Evolutionary conservation across 2,113 vertebrate species (phyloP), one percentile per base, ranked within the genome.

Genomic region (Ardeotis arabs): DNA sequence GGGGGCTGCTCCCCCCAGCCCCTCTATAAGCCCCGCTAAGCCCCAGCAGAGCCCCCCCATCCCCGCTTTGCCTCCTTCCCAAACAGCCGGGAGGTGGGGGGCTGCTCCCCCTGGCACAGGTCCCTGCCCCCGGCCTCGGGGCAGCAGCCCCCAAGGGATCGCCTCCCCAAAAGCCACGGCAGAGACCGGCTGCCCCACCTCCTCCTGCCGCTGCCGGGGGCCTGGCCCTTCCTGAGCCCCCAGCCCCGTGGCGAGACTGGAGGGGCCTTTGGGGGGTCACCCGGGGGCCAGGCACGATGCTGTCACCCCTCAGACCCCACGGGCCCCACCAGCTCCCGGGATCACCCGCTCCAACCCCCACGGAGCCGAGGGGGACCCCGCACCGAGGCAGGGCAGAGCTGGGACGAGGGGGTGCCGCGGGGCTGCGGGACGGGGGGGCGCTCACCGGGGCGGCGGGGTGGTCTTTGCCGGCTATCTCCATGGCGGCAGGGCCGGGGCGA

Each of bases 361-460:
- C 2, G 1, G 35, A 58, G 67, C 19, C 11, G 3, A 20, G 37
- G 15, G 69, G 37, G 17, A 53, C 45, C 45, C 81, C 5, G 1
- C 39, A 17, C 16, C 4, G 4, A 37, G 52, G 23, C 11, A 13
- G 49, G 55, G 41, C 56, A 56, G 27, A 28, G 78, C 69, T 41
- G 21, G 17, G 73, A 29, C 5, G 1, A 52, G 25, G 64, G 60
- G 47, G 33, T 6, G 24, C 22, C 4, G 82, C 77, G 79, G 74
- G 97, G 98, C 98, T 98, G 59, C 10, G 16, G 41, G 59, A 25
- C 9, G 47, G 52, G 16, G 53, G 78, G 80, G 69, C 47, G 98
- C 99, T 99, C 99, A 99, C 99, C 99, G 98, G 94, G 80, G 97
- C 83, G 47, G 98, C 98, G 93, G 98, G 98, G 59, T 97, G 98